Base-by-base conservation (phyloP, 2,888 invertebrate genomes). In the Tridacna gigas region DNA sequence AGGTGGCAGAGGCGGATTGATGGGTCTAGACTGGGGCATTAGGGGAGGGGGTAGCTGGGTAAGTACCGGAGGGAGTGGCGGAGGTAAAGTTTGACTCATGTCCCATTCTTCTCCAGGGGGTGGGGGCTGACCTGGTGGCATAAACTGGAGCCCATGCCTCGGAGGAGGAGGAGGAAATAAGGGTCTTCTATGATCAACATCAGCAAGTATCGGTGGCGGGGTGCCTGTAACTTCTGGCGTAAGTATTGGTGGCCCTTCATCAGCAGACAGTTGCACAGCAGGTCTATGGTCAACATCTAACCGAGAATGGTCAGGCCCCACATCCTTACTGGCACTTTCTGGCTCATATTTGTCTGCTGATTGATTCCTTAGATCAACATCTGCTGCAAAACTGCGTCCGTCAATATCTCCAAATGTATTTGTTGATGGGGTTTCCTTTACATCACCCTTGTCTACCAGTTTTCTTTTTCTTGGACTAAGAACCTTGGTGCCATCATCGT, bases 61-160 rank as follows among this genome's bases (percentile, higher is more conserved):
- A 63, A 45, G 65, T 18, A 13, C 77, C 5, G 80, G 48, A n/a
- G 83, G 81, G 20, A 84, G 85, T 18, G 85, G 84, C 0, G 84
- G 83, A 22, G 89, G 82, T 26, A 66, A 66, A 13, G 71, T 56
- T 15, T 65, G 74, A 61, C 65, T 66, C 22, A 56, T 83, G 26
- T 61, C 82, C 79, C 88, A 81, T 37, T 89, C 89, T 63, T 87
- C 86, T 0, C 89, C 89, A 20, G 90, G 90, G 11, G 90, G 90
- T 45, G 88, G 90, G 11, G 90, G 91, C 37, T 87, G 86, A 12
- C 75, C 75, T 9, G 80, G 61, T 11, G 83, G 60, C 47, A 87
- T 69, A 47, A 86, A 88, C 37, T 83, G 76, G 9, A 83, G 20
- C 37, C 83, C 60, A 26, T 83, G 47, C 22, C 79, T 83, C 37